Evolutionary conservation across 2,113 vertebrate genomes (phyloP), one percentile per base, ranked within the genome.

Genomic region (Morone chrysops): DNA sequence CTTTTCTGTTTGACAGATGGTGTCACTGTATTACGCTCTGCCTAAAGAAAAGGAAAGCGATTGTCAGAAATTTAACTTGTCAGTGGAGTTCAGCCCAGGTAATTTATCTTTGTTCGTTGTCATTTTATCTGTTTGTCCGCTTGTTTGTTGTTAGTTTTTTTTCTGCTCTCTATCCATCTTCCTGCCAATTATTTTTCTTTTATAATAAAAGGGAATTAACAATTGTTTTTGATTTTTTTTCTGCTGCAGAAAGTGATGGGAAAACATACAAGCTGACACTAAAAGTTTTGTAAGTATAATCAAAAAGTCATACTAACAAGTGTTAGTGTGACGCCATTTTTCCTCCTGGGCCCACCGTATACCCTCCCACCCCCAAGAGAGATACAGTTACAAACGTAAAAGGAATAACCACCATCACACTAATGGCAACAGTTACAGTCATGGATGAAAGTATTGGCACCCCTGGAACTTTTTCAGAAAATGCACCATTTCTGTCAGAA

Each of bases 11-110:
- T 14, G 57, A 36, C 57, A 59, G 57, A 36, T 59, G 57, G 57
- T 59, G 25, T 59, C 96, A 0, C 2, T 96, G 60, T 97, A 97
- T 88, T 96, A 97, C 0, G 93, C 95, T 81, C 79, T 92, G 31
- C 87, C 95, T n/a, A 88, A 84, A 0, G 92, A 95, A 0, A 92
- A 70, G 40, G 89, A 92, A 0, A 41, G 56, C 22, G 68, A 93
- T 16, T 99, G 98, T 82, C 92, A 95, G 67, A 95, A 59, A 0
- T 99, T 97, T 0, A 22, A 94, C 43, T 56, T 99, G 53, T 14
- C 4, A 0, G 95, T 97, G 48, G 2, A 71, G 0, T 83, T 97
- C 22, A 0, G 70, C 17, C 76, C 56, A 84, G 91, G 93, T 94
- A 77, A 80, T 53, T 9, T 63, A 9, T 57, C 56, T 57, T 56